Base-by-base conservation (phyloP, 1,140 invertebrate species). In the Gonatopus flavifemur region DNA sequence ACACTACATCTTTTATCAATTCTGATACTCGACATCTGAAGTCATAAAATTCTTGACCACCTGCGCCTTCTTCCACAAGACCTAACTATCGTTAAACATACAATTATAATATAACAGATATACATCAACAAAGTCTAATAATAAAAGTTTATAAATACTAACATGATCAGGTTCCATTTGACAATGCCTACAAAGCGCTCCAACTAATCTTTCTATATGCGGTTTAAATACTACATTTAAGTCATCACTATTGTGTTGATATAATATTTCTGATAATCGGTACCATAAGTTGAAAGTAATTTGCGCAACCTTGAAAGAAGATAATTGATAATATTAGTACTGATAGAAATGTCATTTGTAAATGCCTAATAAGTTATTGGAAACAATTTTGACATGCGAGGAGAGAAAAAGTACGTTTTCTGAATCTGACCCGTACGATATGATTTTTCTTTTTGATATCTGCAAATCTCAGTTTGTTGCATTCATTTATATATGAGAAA, bases 231-330 rank as follows among this genome's bases (percentile, higher is more conserved):
- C 67, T 31, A 82, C 79, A 19, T 89, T 94, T 1, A 96, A 66
- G 1, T 84, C 80, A 52, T 92, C 86, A 52, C 85, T 86, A 66
- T 96, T 90, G 60, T 87, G 88, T 60, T 93, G 88, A 72, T 97
- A 98, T 0, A 99, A 74, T 59, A 91, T 88, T 80, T 99, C 96
- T 9, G 95, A 97, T 31, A 98, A 74, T 25, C 91, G 82, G 76
- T 96, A 98, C 97, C 97, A 99, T 40, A 98, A 82, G 72, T 94
- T 92, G 69, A 98, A 99, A 3, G 95, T 97, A 49, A 98, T 94
- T 77, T 97, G 94, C 21, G 94, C 93, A 30, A 99, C 88, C 88
- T 97, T 35, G 33, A 18, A 25, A 22, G 22, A 50, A 41, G 37
- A 24, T 40, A 47, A 44, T 25, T 18, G 28, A 36, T 9, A 42